Evolutionary conservation across 2,113 vertebrate genomes (phyloP).

Genomic region (Lepus americanus): DNA sequence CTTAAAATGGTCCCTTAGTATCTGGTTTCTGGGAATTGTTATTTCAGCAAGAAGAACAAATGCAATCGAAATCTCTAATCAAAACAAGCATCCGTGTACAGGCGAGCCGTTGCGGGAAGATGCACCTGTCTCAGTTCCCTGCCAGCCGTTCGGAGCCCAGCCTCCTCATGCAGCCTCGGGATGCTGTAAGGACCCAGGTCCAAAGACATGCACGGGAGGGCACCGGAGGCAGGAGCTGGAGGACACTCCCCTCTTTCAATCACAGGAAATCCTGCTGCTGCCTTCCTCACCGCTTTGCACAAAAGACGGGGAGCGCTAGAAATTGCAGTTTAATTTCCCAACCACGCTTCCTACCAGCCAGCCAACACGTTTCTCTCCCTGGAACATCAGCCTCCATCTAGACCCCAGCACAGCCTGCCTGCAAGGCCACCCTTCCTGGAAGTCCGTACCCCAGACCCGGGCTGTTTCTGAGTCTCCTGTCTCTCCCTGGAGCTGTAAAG

Average conservation of each 20-base stretch:
- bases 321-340: background rate
- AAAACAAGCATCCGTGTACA: background rate
- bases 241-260: accelerated
- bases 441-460: background rate
- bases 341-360: background rate
- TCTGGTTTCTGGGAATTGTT: background rate
- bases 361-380: background rate
- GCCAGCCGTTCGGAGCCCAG: background rate
- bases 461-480: background rate
- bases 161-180: accelerated
- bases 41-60: background rate
- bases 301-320: background rate
- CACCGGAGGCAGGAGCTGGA: accelerated
- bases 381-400: background rate
- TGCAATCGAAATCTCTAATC: background rate
- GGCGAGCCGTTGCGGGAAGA: background rate
- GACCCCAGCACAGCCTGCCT: background rate
- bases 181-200: background rate
- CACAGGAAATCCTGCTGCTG: accelerated
- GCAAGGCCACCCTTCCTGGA: background rate
- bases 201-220: background rate
- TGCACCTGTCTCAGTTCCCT: background rate
- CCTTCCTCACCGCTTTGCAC: background rate
- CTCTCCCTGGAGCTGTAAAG: slow-evolving; percentile 31
- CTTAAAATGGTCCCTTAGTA: background rate